Evolutionary conservation across 2,797 vertebrate genomes (phyloP).

Genomic region (Cirrhinus mrigala): DNA sequence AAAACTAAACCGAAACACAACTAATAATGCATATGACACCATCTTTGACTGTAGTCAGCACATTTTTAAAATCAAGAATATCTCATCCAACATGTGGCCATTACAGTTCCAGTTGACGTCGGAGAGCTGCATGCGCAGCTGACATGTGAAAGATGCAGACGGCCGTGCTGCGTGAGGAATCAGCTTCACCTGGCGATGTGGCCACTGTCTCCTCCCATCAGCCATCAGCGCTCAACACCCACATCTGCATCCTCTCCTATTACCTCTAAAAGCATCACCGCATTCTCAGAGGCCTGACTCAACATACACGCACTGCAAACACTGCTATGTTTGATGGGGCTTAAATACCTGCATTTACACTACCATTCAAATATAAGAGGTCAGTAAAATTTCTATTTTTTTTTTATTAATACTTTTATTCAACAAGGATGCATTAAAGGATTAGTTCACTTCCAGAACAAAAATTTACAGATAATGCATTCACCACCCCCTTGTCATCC

Average conservation of each 20-base stretch:
- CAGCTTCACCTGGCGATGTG: conserved; percentile 42
- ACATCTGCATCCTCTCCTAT: conserved; percentile 58
- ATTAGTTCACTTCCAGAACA: too few species aligned
- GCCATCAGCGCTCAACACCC: conserved; percentile 57
- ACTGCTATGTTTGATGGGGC: background rate
- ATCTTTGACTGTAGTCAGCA: background rate
- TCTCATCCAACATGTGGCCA: conserved; percentile 1
- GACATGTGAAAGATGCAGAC: conserved; percentile 50
- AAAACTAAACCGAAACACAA: background rate
- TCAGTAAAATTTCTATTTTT: background rate
- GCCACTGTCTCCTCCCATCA: conserved; percentile 59
- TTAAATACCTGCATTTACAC: background rate
- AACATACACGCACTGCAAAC: conserved; percentile 19
- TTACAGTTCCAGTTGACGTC: conserved; percentile 1
- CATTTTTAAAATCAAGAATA: background rate
- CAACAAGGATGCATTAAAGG: background rate
- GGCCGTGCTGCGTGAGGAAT: conserved; percentile 43
- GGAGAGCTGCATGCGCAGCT: background rate
- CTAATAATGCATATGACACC: background rate
- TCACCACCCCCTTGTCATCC: too few species aligned
- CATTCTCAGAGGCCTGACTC: conserved; percentile 33
- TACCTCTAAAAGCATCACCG: conserved; percentile 60
- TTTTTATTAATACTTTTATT: background rate
- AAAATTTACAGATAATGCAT: too few species aligned
- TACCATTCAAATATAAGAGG: background rate